These are phyloP conservation scores for Pontoporia blainvillei DNA, from an alignment of 2,113 vertebrate genomes.

Conservation along the genomic window DNA sequence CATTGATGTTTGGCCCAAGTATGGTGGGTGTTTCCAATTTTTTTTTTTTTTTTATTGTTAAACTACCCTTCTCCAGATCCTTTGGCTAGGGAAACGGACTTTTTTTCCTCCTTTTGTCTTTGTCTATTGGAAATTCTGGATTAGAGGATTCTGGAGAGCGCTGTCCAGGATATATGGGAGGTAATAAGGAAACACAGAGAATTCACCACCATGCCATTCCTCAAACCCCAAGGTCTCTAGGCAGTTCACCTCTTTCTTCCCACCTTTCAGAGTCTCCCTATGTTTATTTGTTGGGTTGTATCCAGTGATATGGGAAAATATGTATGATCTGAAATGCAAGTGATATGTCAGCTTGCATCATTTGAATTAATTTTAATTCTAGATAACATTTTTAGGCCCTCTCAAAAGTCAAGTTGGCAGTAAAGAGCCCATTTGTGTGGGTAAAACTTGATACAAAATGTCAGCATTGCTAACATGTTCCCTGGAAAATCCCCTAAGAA, in stretches of 20 bases:
- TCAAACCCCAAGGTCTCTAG: not conserved
- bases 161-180: not conserved
- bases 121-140: not conserved
- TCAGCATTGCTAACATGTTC: conserved; percentile 33
- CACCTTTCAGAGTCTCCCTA: not conserved
- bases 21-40: not conserved
- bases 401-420: conserved; percentile 36
- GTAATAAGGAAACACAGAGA: not conserved
- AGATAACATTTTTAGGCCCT: conserved; percentile 16
- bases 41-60: not conserved
- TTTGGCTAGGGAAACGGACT: not conserved
- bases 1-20: not conserved
- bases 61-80: not conserved
- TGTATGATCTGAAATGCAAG: not conserved
- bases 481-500: conserved; percentile 15
- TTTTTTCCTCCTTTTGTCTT: not conserved
- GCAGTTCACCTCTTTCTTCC: not conserved
- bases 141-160: not conserved
- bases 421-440: not conserved
- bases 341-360: conserved; percentile 3
- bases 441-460: conserved; percentile 36
- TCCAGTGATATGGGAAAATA: not conserved
- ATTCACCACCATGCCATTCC: not conserved
- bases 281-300: conserved; percentile 5
- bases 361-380: conserved; percentile 31